phyloP scores from a whole-genome alignment of 2,113 vertebrate genomes.

The Ptilorrhoa leucosticta region DNA sequence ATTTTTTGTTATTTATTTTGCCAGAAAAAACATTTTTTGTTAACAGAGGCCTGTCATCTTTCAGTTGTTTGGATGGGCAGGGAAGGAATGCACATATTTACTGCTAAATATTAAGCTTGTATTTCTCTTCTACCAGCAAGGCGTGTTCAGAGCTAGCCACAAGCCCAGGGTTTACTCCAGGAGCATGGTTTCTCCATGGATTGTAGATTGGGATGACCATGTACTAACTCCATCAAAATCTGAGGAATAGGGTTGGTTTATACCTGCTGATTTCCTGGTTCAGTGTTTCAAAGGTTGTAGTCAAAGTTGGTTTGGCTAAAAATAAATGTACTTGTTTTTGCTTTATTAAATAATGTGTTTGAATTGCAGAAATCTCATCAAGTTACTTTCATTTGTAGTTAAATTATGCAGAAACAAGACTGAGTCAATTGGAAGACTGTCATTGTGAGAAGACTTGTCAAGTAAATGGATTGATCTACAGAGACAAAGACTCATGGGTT shows the following conservation, averaged over 20 bases:
- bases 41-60: neutral
- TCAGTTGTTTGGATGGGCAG: neutral
- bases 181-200: neutral
- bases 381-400: slow-evolving; percentile 75
- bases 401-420: slow-evolving; percentile 93
- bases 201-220: neutral
- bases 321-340: neutral
- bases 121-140: neutral
- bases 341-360: neutral
- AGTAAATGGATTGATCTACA: slow-evolving; percentile 82
- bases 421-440: slow-evolving; percentile 93
- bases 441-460: slow-evolving; percentile 94
- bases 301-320: neutral
- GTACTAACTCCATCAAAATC: neutral
- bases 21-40: neutral
- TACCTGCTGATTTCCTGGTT: neutral
- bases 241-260: neutral
- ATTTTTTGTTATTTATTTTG: neutral
- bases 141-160: neutral
- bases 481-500: slow-evolving; percentile 91
- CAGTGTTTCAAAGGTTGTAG: neutral
- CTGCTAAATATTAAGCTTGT: neutral
- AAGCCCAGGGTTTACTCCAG: neutral
- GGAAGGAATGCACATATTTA: neutral
- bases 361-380: slow-evolving; percentile 48